These are phyloP conservation scores for Etheostoma perlongum DNA, from an alignment of 2,797 vertebrate species.

Conservation along the genomic window DNA sequence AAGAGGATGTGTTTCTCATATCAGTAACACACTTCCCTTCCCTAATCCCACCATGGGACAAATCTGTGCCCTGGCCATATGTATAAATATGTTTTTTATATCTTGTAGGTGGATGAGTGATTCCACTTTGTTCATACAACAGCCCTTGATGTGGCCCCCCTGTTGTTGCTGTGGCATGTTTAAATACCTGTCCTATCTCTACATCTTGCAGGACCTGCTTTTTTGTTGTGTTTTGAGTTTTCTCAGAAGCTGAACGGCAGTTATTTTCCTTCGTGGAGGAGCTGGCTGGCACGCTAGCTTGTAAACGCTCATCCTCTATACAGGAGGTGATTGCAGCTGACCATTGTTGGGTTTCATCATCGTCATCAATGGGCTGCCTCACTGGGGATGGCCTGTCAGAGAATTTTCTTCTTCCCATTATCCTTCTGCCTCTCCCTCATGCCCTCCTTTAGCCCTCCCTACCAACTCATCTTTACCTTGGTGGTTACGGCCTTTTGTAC, in stretches of 20 bases:
- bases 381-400: conserved; percentile 51
- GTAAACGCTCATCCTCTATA: conserved; percentile 46
- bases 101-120: conserved; percentile 15
- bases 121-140: conserved; percentile 26
- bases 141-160: background rate
- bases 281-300: conserved; percentile 21
- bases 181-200: conserved; percentile 57
- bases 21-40: conserved; percentile 37
- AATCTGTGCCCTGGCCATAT: conserved; percentile 15
- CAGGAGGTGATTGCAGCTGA: conserved; percentile 64
- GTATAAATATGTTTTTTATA: conserved; percentile 24
- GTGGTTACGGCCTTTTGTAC: conserved; percentile 26
- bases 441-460: conserved; percentile 34
- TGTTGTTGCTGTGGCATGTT: conserved; percentile 50
- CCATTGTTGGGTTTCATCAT: conserved; percentile 74
- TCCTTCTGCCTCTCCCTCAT: conserved; percentile 43
- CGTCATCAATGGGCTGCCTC: conserved; percentile 42
- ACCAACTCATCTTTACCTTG: conserved; percentile 31
- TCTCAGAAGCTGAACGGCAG: conserved; percentile 36
- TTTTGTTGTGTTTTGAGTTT: conserved; percentile 54
- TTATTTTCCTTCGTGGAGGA: conserved; percentile 34
- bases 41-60: conserved; percentile 28
- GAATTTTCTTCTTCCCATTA: conserved; percentile 60
- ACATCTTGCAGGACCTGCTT: conserved; percentile 49
- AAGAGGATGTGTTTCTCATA: conserved; percentile 41